A percentile compares a stretch with the other conserved stretches of the same genome.
phyloP scores from a whole-genome alignment of 2,888 invertebrate genomes.

The Metalampra italica region DNA sequence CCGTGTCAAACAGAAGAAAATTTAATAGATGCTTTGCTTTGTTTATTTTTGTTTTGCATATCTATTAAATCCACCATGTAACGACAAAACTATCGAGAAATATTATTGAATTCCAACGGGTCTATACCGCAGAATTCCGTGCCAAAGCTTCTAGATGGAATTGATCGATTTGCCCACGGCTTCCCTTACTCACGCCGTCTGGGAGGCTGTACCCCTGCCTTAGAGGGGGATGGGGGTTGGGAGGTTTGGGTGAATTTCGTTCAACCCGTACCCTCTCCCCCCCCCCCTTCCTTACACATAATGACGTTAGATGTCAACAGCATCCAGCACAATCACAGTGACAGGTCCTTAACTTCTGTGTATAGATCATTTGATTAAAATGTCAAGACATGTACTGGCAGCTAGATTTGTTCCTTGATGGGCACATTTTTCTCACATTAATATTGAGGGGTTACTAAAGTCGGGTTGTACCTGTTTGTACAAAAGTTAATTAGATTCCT shows the following conservation, averaged over 20 bases:
- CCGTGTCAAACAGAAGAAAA: too few species aligned
- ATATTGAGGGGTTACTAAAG: too few species aligned
- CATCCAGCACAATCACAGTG: neutral
- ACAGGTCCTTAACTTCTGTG: too few species aligned
- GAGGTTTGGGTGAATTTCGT: slow-evolving; percentile 24
- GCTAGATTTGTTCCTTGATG: too few species aligned
- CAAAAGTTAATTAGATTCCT: too few species aligned
- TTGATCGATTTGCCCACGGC: slow-evolving; percentile 21
- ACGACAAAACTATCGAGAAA: slow-evolving; percentile 9
- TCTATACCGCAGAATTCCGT: neutral
- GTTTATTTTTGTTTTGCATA: too few species aligned
- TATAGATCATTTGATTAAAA: too few species aligned
- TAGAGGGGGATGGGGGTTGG: slow-evolving; percentile 23
- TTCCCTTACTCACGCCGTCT: slow-evolving; percentile 31
- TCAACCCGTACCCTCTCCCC: slow-evolving; percentile 24
- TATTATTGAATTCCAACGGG: slow-evolving; percentile 24
- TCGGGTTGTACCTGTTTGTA: too few species aligned
- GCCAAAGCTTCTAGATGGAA: slow-evolving; percentile 1
- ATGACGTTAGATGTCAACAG: neutral
- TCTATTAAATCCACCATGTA: too few species aligned
- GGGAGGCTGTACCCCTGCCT: slow-evolving; percentile 28
- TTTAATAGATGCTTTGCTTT: too few species aligned
- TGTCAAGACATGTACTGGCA: too few species aligned
- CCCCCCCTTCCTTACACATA: slow-evolving; percentile 16
- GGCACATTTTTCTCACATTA: too few species aligned